Base-by-base conservation (phyloP, 37 sponge, comb jelly and placozoan species). In the Agelas oroides region DNA sequence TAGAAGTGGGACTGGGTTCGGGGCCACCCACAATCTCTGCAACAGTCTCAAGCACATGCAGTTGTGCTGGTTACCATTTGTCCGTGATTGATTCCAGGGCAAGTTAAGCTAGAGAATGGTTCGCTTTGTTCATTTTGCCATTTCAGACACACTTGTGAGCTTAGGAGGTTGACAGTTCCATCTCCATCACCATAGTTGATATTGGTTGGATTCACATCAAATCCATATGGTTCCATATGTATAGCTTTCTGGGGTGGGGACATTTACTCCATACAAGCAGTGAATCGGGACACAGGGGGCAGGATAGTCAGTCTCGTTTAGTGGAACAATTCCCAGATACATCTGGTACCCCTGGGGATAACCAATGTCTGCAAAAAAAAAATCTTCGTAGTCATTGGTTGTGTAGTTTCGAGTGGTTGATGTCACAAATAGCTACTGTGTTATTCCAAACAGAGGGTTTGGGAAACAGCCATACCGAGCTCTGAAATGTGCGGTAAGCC, bases 251-350 rank as follows among this genome's bases (percentile, higher is more conserved):
- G 79, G n/a, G n/a, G n/a, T n/a, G n/a, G n/a, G n/a, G n/a, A n/a
- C n/a, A n/a, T n/a, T n/a, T n/a, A n/a, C n/a, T 28, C 96, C 94
- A 81, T 96, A 87, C 17, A 86, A 54, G 33, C 96, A 95, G 63
- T 86, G 71, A 18, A 86, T 76, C 18, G 90, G 57, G 14, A 93
- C 93, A 34, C 73, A 75, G 5, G 94, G 91, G 19, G 81, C 82
- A 2, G 57, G 30, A 20, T 34, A 86, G 35, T 65, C n/a, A n/a
- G n/a, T 80, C 24, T 40, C 65, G 19, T 84, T 88, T 24, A 88
- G 21, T 19, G 66, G 55, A 17, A 38, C 16, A 19, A 82, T 74
- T 19, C 35, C 66, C 28, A 65, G 84, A 46, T 77, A 80, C 68
- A 79, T 77, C 28, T 35, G 38, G 40, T 19, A 38, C 0, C 92